phyloP scores from a whole-genome alignment of 2,797 vertebrate species.

The Pipistrellus pygmaeus region DNA sequence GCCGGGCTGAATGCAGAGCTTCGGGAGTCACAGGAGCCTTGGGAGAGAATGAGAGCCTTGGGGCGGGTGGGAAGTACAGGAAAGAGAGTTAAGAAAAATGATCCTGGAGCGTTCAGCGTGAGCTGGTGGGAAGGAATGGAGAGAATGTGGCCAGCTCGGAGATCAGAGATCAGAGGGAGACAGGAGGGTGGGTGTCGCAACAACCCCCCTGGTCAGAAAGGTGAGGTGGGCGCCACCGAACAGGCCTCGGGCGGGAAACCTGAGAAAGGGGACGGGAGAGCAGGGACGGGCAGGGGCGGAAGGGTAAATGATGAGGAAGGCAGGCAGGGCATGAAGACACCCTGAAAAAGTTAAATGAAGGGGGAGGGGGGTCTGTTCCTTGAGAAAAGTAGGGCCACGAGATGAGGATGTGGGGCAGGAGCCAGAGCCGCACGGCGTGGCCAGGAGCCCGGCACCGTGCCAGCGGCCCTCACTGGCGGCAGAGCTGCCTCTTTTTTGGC shows the following conservation, averaged over 20 bases:
- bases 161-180: neutral
- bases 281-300: neutral
- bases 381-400: neutral
- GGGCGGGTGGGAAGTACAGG: neutral
- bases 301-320: neutral
- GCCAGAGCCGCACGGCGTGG: neutral
- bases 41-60: neutral
- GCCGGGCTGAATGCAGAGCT: neutral
- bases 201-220: neutral
- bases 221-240: neutral
- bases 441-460: neutral
- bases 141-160: neutral
- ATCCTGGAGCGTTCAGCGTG: neutral
- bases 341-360: neutral
- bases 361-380: neutral
- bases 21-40: neutral
- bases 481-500: slow-evolving; percentile 21
- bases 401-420: neutral
- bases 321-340: neutral
- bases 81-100: neutral
- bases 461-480: neutral
- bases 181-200: neutral
- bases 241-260: neutral
- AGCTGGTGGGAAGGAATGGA: neutral
- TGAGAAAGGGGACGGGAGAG: neutral